Evolutionary conservation across 1,140 invertebrate genomes (phyloP).

Genomic region (Campodea augens): DNA sequence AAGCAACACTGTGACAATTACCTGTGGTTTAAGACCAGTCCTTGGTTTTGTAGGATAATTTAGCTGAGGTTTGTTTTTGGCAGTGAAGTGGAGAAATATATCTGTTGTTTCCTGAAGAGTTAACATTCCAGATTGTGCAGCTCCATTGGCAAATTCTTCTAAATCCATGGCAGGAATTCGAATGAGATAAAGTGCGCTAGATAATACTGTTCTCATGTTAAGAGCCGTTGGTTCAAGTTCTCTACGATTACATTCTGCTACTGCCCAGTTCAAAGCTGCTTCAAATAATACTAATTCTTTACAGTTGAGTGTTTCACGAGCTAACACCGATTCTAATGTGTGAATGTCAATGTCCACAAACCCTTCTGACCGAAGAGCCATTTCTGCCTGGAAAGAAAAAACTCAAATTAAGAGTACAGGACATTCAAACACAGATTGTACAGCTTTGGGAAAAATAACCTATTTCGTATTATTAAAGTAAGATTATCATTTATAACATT

Average conservation of each 20-base stretch:
- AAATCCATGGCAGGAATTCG: conserved; percentile 76
- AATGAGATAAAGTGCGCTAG: conserved; percentile 61
- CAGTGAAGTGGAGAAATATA: conserved; percentile 76
- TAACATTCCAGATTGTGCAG: conserved; percentile 68
- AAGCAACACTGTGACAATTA: too few relatives aligned
- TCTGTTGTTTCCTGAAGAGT: conserved; percentile 78
- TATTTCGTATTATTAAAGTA: too few relatives aligned
- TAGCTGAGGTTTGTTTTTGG: conserved; percentile 57
- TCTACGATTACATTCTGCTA: conserved; percentile 58
- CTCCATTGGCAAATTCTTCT: conserved; percentile 78
- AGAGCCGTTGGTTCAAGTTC: conserved; percentile 46
- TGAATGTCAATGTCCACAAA: conserved; percentile 80
- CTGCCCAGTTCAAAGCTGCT: conserved; percentile 73
- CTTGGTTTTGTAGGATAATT: conserved; percentile 60
- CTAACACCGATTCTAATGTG: conserved; percentile 68
- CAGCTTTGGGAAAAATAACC: too few relatives aligned
- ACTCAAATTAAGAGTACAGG: conserved; percentile 5
- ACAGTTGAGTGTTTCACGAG: conserved; percentile 73
- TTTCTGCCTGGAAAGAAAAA: conserved; percentile 52
- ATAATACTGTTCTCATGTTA: conserved; percentile 45
- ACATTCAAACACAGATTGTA: too few relatives aligned
- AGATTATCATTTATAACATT: too few relatives aligned
- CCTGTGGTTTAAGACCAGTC: conserved; percentile 70
- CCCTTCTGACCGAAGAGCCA: conserved; percentile 79
- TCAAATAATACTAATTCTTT: conserved; percentile 77